Base-by-base conservation (phyloP, 2,888 invertebrate genomes). In the Geophilus truncorum region DNA sequence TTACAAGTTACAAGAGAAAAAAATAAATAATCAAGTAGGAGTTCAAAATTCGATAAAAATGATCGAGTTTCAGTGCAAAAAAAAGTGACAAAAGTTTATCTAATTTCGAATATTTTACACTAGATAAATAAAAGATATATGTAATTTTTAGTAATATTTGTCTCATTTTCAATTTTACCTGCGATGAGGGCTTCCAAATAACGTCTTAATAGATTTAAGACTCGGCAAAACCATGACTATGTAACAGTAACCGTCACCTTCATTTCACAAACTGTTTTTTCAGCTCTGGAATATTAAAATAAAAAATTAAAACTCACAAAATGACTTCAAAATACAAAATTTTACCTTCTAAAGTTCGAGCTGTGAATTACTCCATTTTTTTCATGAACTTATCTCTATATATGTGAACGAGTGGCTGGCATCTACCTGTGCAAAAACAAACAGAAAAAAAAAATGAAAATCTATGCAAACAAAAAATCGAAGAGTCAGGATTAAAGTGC, bases 141-240 rank as follows among this genome's bases (percentile, higher is more conserved):
- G 6, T 40, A 12, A 40, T 12, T 40, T 40, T 40, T 40, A 12
- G 2, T 12, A 40, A 7, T 40, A 9, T 21, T 57, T 3, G 18
- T 23, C 1, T 21, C 15, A 25, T 62, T 25, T 3, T 0, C 9
- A 62, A 25, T 62, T 62, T 15, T 62, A 62, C 62, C 62, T 62
- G 62, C 62, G 62, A 25, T 62, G 23, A 62, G 62, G 62, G 62
- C 62, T 62, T 28, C 62, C 62, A 28, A 62, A 62, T 62, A 62
- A 62, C 23, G 62, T 62, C 62, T 62, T 62, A 28, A 62, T 62
- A 5, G 62, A 62, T 62, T 62, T 62, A 62, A 62, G 62, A 62
- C 62, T 62, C 25, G 62, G 62, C 62, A 62, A 15, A 62, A 62
- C 62, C 62, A 62, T 62, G 62, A 25, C 62, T 62, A 62, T 10